Evolutionary conservation across 2,888 invertebrate species (phyloP), one percentile per base, ranked within the genome.

Genomic region (Axea sp.): DNA sequence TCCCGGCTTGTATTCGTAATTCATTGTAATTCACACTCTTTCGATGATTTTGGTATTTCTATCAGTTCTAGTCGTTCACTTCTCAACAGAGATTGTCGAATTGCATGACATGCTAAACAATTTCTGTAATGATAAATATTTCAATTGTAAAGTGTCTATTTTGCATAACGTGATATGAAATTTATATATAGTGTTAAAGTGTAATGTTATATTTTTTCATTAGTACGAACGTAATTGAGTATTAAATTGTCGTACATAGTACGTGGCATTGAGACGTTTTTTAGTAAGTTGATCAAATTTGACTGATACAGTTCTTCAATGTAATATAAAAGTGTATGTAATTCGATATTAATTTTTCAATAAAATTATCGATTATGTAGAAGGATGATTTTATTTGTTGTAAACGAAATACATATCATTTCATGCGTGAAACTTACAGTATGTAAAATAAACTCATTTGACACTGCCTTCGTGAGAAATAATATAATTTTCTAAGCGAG

Each of bases 61-160:
- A 53, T 69, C 69, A 60, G 60, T 69, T 53, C 7, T 53, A 53
- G 69, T 69, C 68, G 43, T 37, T 22, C 15, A 24, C 8, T 51
- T 43, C 5, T 35, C 9, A 15, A 8, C 49, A 14, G 0, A 24
- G 8, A 6, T 51, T 28, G 43, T 22, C 43, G 28, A 45, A 4
- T 26, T 28, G 9, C 31, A 2, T 6, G 7, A 26, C 6, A 4
- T 7, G 24, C 33, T 0, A 5, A 17, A 31, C 11, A 12, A 26
- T 47, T 45, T 45, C 28, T 45, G 19, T 37, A 31, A 39, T 6
- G 7, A 51, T 17, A 28, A 45, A 39, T 17, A 11, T 41, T 53
- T 67, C 57, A 24, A 67, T 57, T 39, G 57, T 47, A 67, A 67
- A 67, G 19, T 41, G 14, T 49, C 57, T 67, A 67, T 67, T 57